Conservation (phyloP, 2,797 vertebrate genomes). For the Silurus lanzhouensis region DNA sequence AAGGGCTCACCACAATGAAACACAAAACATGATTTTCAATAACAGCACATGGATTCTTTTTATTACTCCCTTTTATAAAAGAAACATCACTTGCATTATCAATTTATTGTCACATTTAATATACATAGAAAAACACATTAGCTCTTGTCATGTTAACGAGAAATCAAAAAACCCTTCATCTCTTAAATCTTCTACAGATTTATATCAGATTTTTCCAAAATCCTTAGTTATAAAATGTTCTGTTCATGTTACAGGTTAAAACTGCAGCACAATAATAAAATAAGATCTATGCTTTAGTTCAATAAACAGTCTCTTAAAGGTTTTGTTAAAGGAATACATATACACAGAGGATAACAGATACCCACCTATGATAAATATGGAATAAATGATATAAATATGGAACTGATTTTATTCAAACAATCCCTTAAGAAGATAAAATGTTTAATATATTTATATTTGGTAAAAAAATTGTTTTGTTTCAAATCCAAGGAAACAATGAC, state of each 20-base stretch:
- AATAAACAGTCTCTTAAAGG: background rate
- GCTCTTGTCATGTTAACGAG: background rate
- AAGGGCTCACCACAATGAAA: no score
- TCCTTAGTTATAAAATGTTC: background rate
- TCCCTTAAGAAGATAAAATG: background rate
- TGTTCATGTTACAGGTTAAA: no score
- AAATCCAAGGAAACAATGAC: background rate
- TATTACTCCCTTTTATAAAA: no score
- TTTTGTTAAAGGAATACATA: background rate
- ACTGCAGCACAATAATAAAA: no score
- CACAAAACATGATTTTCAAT: no score
- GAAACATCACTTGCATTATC: no score
- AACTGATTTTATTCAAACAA: background rate
- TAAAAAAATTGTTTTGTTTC: background rate
- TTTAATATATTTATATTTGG: background rate
- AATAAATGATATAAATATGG: background rate
- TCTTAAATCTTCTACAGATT: background rate
- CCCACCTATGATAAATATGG: background rate
- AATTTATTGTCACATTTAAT: no score
- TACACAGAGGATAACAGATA: background rate
- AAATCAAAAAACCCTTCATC: background rate
- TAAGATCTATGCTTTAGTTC: no score
- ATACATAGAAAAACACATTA: background rate
- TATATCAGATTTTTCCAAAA: background rate
- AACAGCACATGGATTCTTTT: no score